Conservation (phyloP, 2,797 vertebrate species). For the Pangasius krempfi region DNA sequence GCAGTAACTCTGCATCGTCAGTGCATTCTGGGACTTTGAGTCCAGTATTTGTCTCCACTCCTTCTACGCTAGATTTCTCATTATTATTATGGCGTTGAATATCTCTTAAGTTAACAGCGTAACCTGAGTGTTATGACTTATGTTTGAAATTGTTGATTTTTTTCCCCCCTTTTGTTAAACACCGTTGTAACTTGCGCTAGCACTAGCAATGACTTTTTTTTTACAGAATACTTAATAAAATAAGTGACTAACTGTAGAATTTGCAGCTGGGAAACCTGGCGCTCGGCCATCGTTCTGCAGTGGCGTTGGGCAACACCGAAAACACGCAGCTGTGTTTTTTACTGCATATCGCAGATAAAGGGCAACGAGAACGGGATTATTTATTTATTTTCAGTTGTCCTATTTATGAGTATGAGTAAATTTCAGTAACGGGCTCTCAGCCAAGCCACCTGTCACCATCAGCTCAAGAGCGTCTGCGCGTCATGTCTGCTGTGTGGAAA, state of each 20-base stretch:
- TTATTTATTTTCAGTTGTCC: not conserved
- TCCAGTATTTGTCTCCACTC: not conserved
- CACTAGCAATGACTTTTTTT: not conserved
- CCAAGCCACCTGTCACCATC: not conserved
- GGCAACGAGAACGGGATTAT: not conserved
- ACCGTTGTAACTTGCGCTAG: not conserved
- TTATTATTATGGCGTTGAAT: not conserved
- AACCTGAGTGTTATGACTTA: not conserved
- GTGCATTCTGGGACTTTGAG: not conserved
- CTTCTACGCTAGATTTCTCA: not conserved
- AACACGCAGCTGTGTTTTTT: not conserved
- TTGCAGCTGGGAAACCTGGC: not conserved
- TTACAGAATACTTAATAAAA: not conserved
- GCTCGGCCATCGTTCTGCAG: not conserved
- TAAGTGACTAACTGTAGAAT: not conserved
- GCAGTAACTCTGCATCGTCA: not conserved
- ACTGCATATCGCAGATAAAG: not conserved
- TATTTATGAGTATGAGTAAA: not conserved
- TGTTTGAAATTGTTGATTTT: too few species aligned
- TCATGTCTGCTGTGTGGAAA: not conserved
- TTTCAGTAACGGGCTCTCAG: not conserved
- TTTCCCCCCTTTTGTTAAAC: not conserved
- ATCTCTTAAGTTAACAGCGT: not conserved
- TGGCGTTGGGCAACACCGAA: not conserved
- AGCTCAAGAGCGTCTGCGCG: rapidly evolving